Evolutionary conservation across 1,140 invertebrate species (phyloP).

Genomic region (Melanaphis sacchari): DNA sequence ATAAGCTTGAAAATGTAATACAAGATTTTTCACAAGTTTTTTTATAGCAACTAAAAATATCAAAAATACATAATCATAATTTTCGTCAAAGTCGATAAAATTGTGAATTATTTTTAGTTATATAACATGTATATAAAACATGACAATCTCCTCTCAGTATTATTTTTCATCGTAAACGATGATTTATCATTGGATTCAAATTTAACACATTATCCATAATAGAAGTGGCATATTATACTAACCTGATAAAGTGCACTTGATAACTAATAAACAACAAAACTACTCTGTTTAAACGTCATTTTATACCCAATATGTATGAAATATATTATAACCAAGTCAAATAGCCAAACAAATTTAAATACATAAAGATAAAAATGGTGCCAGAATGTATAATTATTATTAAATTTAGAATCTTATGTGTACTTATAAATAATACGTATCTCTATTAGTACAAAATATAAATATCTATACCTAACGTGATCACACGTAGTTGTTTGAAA

Average conservation of each 20-base stretch:
- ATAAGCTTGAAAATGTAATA: too few relatives aligned
- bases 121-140: too few relatives aligned
- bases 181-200: background rate
- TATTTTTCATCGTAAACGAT: background rate
- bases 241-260: background rate
- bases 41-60: too few relatives aligned
- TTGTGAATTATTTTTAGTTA: too few relatives aligned
- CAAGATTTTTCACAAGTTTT: too few relatives aligned
- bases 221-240: background rate
- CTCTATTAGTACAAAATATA: background rate
- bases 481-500: background rate
- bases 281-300: background rate
- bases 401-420: background rate
- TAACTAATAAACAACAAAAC: background rate
- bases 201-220: background rate
- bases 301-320: background rate
- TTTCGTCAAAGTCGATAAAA: too few relatives aligned
- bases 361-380: background rate
- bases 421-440: background rate
- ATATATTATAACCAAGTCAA: background rate
- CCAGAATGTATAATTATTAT: background rate
- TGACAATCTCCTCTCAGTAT: background rate
- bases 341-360: background rate
- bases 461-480: conserved; percentile 1
- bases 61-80: too few relatives aligned